These are phyloP conservation scores for Emys orbicularis DNA, from an alignment of 2,797 vertebrate species.

Conservation along the genomic window DNA sequence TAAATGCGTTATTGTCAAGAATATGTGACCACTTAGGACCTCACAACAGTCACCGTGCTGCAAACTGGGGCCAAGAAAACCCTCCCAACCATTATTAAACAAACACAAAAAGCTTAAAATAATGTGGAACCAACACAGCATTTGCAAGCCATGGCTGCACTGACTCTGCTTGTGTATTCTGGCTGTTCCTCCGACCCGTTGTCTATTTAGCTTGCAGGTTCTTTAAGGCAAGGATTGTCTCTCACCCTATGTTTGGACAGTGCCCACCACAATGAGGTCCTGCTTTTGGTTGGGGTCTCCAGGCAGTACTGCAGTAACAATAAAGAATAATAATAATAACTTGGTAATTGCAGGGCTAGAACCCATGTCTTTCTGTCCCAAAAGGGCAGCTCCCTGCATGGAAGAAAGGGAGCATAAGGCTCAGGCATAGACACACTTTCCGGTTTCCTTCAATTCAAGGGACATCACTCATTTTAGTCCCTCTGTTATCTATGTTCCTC, in stretches of 20 bases:
- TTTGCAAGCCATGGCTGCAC: neutral
- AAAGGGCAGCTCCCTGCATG: neutral
- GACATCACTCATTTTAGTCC: neutral
- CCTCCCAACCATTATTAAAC: neutral
- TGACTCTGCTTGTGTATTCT: neutral
- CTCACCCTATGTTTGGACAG: neutral
- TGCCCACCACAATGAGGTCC: neutral
- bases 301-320: neutral
- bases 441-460: neutral
- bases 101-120: neutral
- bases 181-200: neutral
- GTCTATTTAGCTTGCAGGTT: neutral
- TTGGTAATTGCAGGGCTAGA: neutral
- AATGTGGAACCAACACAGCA: neutral
- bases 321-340: neutral
- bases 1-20: neutral
- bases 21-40: neutral
- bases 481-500: neutral
- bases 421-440: neutral
- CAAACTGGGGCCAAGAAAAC: neutral
- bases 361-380: neutral
- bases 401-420: neutral
- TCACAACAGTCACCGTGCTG: neutral
- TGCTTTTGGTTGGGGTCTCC: neutral
- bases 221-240: neutral